Conservation (phyloP, 1,140 invertebrate species). For the Cydia pomonella region DNA sequence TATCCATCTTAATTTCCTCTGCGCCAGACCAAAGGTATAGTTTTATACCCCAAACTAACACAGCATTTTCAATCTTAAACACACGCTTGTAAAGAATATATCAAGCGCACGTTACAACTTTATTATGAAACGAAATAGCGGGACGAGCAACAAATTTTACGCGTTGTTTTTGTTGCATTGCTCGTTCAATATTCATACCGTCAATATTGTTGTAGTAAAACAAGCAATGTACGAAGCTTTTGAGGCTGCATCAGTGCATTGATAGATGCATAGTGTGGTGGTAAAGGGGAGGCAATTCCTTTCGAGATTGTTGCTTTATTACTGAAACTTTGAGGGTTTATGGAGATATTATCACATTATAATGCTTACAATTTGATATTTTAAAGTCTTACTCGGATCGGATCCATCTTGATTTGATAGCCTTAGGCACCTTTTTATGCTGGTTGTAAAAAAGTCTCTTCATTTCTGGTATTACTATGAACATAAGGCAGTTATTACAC, state of each 20-base stretch:
- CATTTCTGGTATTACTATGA: too few species aligned
- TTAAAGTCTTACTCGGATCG: background rate
- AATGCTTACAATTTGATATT: background rate
- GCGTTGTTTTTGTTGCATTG: background rate
- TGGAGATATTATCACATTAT: constrained; percentile 12
- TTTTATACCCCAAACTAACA: background rate
- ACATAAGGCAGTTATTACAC: too few species aligned
- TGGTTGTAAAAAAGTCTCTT: too few species aligned
- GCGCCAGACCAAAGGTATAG: background rate
- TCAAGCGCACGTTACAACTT: constrained; percentile 8
- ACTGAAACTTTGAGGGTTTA: constrained; percentile 5
- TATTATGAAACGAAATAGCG: background rate
- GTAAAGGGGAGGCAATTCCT: constrained; percentile 15
- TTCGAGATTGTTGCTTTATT: constrained; percentile 8
- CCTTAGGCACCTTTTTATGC: background rate
- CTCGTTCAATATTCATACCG: background rate
- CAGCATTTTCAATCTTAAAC: background rate
- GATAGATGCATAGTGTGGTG: constrained; percentile 14
- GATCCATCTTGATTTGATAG: background rate
- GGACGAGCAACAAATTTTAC: background rate
- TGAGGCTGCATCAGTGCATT: background rate
- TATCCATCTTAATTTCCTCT: constrained; percentile 42
- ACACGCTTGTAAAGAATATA: constrained; percentile 5
- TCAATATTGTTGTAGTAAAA: background rate
- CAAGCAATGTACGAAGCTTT: background rate